Base-by-base conservation (phyloP, 2,797 vertebrate species). In the Scleropages formosus region DNA sequence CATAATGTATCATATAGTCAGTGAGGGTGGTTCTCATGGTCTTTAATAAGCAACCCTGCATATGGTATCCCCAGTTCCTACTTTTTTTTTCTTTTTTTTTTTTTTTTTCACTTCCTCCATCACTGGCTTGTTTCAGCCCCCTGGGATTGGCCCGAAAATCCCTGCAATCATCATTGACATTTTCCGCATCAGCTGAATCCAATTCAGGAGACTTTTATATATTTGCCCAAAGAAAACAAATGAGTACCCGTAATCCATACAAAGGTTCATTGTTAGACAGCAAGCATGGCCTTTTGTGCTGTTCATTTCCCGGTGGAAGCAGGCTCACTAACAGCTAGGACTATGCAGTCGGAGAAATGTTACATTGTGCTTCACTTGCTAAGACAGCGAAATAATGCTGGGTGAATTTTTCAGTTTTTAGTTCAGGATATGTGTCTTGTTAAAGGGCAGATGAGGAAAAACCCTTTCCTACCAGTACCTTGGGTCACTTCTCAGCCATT, bases 201-300 rank as follows among this genome's bases (percentile, higher is more conserved):
- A 39, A 46, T 46, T 18, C 27, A 8, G 64, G 4, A 10, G 64
- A 66, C 39, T 18, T 1, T 65, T 3, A 10, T 4, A 44, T 68
- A 20, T 68, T 68, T 68, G 46, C 22, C 46, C 44, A 47, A 6
- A 68, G 65, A 68, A 68, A 68, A 68, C 65, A 67, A 18, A 39
- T 18, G 65, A 67, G 39, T 4, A 16, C 26, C 18, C 31, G 11
- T 39, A 22, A 49, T 22, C 13, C 46, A 7, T 39, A 47, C 11
- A 22, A 10, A 0, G 20, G 31, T 12, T 68, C 65, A 68, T 49
- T 0, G 46, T 49, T 7, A 46, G n/a, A 46, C 46, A 6, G 39
- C 12, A 46, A 49, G 4, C 24, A 4, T 47, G 44, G 46, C 65
- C 46, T 49, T 47, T 39, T 20, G 49, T 10, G 65, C 46, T 49